Evolutionary conservation across 1,140 invertebrate species (phyloP).

Genomic region (Anthonomus grandis): DNA sequence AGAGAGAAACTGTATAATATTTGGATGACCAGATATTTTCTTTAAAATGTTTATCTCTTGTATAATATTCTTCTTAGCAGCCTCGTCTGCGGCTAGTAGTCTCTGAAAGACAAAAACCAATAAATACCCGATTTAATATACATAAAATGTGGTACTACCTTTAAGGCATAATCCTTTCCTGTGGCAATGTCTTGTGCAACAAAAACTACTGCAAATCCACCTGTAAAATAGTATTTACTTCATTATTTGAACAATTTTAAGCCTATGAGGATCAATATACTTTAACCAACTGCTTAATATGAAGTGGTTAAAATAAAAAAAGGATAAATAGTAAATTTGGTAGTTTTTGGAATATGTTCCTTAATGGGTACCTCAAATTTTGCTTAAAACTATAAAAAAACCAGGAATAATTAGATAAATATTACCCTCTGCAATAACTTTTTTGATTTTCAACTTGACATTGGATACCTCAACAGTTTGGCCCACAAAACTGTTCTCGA

Average conservation of each 20-base stretch:
- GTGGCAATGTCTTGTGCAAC: constrained; percentile 83
- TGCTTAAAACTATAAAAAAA: too few relatives aligned
- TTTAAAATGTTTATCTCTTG: constrained; percentile 78
- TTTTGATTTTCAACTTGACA: constrained; percentile 83
- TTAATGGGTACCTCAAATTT: too few relatives aligned
- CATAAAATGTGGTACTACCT: constrained; percentile 51
- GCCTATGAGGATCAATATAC: constrained; percentile 39
- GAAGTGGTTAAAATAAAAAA: too few relatives aligned
- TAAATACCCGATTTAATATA: not conserved
- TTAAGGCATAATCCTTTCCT: constrained; percentile 88
- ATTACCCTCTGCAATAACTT: constrained; percentile 89
- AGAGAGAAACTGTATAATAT: constrained; percentile 75
- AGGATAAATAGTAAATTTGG: too few relatives aligned
- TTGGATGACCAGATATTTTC: constrained; percentile 73
- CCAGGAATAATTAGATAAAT: too few relatives aligned
- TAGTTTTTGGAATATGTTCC: not conserved
- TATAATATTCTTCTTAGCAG: constrained; percentile 70
- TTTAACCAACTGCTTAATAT: not conserved
- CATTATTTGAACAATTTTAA: constrained; percentile 27
- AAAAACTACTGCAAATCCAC: constrained; percentile 93
- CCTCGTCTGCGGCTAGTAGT: constrained; percentile 74
- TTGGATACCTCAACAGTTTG: constrained; percentile 85
- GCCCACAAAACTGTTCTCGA: constrained; percentile 87
- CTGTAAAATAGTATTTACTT: too few relatives aligned
- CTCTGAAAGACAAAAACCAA: constrained; percentile 51